Base-by-base conservation (phyloP, 2,888 invertebrate species). In the Sarcophaga subvicina region DNA sequence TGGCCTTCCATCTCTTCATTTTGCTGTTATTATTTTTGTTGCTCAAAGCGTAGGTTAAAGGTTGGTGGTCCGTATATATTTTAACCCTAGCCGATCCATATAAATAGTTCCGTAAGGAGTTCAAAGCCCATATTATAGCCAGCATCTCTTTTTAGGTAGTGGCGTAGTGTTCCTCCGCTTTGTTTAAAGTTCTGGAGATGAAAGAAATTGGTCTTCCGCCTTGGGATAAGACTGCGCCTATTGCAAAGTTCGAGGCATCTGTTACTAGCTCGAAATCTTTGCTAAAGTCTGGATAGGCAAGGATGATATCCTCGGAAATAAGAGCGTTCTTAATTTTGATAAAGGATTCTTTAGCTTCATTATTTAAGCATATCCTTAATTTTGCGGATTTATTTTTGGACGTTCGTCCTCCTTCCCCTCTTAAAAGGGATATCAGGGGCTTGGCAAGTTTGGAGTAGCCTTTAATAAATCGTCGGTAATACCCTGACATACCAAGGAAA, bases 401-500 rank as follows among this genome's bases (percentile, higher is more conserved):
- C 6, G 62, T 69, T 37, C 69, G 60, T 2, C 70, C 70, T 47
- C 17, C 17, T 47, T 20, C 11, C 67, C 63, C 70, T 49, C 67
- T 77, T 69, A 69, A 45, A 37, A 67, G 67, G 17, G 37, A 37
- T 66, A 77, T 85, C 11, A 85, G 72, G 59, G 85, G 85, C 60
- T 85, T 80, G 20, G 85, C 77, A 2, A 80, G 4, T 47, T 80
- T 75, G 8, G 75, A 69, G 27, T 76, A 84, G 45, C 69, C 77
- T 22, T 27, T 77, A 14, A 77, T 27, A 69, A 77, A 69, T 6
- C 67, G n/a, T 14, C 77, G 66, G 14, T 77, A 77, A 14, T 67
- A 77, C 25, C 81, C 83, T 70, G 88, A 80, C 10, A 86, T 25
- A 3, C 88, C 88, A 12, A 88, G 66, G 54, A 88, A 86, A 3